Conservation (phyloP, 2,888 invertebrate genomes). For the Aspidiotus rigidus region DNA sequence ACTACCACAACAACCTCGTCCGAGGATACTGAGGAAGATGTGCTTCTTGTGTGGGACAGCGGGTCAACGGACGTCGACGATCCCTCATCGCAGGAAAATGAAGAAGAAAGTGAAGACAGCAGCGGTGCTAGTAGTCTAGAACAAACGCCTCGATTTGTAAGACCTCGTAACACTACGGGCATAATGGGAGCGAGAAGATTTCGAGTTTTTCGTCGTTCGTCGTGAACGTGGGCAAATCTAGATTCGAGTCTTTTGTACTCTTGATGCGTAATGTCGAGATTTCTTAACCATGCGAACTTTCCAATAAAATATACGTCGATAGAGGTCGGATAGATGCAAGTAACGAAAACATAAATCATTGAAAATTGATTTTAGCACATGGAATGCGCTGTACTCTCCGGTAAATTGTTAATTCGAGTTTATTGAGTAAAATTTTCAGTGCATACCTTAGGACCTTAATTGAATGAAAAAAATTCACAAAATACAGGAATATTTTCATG, state of each 20-base stretch:
- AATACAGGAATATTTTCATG: not conserved
- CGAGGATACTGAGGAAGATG: not conserved
- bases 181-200: not conserved
- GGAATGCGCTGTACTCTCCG: not conserved
- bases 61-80: not conserved
- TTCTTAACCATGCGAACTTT: too few relatives aligned
- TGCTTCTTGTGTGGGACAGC: not conserved
- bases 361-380: too few relatives aligned
- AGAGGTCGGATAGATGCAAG: too few relatives aligned
- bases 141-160: not conserved
- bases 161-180: not conserved
- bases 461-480: not conserved
- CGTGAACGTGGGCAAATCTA: too few relatives aligned
- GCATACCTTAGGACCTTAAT: not conserved
- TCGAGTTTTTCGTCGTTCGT: not conserved
- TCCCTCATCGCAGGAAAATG: not conserved
- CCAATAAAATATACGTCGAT: too few relatives aligned
- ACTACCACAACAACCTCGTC: not conserved
- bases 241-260: too few relatives aligned
- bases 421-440: not conserved
- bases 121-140: not conserved
- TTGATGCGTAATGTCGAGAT: too few relatives aligned
- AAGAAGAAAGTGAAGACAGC: not conserved
- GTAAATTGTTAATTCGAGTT: not conserved
- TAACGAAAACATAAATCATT: not conserved